Base-by-base conservation (phyloP, 2,888 invertebrate genomes). In the Nematopogon swammerdamellus region DNA sequence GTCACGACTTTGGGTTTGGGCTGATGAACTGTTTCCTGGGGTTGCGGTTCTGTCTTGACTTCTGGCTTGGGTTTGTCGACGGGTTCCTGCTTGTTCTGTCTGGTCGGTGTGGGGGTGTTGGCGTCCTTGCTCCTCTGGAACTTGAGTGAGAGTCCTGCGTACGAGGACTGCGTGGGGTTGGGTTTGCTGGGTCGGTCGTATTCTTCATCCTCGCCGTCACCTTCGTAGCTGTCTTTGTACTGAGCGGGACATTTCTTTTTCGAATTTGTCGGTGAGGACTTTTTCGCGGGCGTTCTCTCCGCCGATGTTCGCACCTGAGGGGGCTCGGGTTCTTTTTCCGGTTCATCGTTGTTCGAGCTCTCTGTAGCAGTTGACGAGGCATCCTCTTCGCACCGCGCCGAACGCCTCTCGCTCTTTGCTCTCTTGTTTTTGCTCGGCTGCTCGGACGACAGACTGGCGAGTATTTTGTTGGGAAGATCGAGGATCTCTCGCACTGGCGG, bases 291-390 rank as follows among this genome's bases (percentile, higher is more conserved):
- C 8, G 36, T 36, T 36, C 36, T 8, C 14, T 36, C 36, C 3
- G 11, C 36, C 11, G 36, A 36, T 36, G 36, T 14, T 14, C 36
- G 25, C n/a, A n/a, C 8, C 36, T 36, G 36, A 4, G 36, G 36
- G 3, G 36, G 36, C 36, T 55, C 53, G 45, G 54, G 50, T 53
- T 69, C 68, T 62, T 72, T 72, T 49, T 70, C 65, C 30, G 67
- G 63, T 53, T 85, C 84, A 51, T 86, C 86, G 50, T 84, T 82
- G 57, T 81, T 77, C 45, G 86, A 87, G 57, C 86, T 85, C 60
- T 87, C 87, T 2, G 87, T 87, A 6, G 86, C 87, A 2, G 86
- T 86, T 0, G 88, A 88, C 8, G 86, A 87, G 2, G 85, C 84
- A 58, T 88, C 88, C 60, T 87, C 87, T 60, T 85, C 85, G 44